A percentile compares a stretch with the other conserved stretches of the same genome.
Evolutionary conservation across 64 coral and sea anemone species (phyloP).

Genomic region (Astreopora myriophthalma): DNA sequence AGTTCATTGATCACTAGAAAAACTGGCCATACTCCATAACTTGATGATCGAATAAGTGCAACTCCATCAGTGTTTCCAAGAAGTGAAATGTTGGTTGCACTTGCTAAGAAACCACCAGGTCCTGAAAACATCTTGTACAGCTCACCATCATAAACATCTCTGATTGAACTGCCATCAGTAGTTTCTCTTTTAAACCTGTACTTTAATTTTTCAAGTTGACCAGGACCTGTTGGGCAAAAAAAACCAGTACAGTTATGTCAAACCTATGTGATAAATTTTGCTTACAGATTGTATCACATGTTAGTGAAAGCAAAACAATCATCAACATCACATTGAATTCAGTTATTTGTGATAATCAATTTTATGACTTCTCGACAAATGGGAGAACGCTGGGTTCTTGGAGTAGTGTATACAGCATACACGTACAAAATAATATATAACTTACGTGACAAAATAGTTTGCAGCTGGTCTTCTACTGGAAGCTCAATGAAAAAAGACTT

Average conservation of each 20-base stretch:
- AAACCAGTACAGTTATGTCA: not conserved
- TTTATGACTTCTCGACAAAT: too few relatives aligned
- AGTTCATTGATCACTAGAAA: slow-evolving; percentile 45
- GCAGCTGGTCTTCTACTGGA: slow-evolving; percentile 43
- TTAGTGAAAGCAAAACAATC: too few relatives aligned
- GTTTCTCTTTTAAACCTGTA: slow-evolving; percentile 31
- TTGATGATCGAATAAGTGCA: slow-evolving; percentile 1
- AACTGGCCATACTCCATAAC: slow-evolving; percentile 22
- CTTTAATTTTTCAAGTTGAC: slow-evolving; percentile 7
- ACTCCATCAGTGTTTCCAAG: slow-evolving; percentile 48
- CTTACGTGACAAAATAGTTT: slow-evolving; percentile 33
- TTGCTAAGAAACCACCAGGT: slow-evolving; percentile 48
- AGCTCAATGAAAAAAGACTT: slow-evolving; percentile 40
- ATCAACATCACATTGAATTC: not conserved
- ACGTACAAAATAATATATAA: not conserved
- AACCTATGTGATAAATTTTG: not conserved
- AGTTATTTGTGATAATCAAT: too few relatives aligned
- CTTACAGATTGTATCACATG: not conserved
- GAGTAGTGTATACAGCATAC: too few relatives aligned
- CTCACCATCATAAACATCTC: slow-evolving; percentile 62
- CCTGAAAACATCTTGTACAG: slow-evolving; percentile 37
- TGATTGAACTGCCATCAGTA: not conserved
- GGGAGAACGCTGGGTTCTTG: too few relatives aligned
- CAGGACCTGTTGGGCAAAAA: not conserved
- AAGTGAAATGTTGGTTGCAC: slow-evolving; percentile 30